Evolutionary conservation across 2,888 invertebrate species (phyloP).

Genomic region (Blastobasis lacticolella): DNA sequence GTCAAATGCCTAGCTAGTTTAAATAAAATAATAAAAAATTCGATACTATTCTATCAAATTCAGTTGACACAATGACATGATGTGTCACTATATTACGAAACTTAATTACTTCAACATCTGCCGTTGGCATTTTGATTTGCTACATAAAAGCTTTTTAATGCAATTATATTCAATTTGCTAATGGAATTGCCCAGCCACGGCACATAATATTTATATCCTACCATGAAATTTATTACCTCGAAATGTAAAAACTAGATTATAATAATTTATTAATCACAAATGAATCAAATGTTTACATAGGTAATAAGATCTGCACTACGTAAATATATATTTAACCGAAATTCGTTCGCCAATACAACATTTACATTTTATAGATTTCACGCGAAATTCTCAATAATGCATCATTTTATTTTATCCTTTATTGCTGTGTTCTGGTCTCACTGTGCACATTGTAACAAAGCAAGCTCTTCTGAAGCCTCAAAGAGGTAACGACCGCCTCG

Average conservation of each 20-base stretch:
- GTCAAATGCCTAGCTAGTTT: not conserved
- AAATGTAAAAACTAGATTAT: not conserved
- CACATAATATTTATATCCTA: too few relatives aligned
- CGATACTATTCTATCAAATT: too few relatives aligned
- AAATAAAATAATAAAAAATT: too few relatives aligned
- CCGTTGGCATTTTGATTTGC: too few relatives aligned
- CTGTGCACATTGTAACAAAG: constrained; percentile 8
- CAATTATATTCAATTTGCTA: too few relatives aligned
- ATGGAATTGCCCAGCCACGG: too few relatives aligned
- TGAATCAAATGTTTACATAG: not conserved
- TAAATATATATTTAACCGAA: not conserved
- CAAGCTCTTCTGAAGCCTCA: constrained; percentile 13
- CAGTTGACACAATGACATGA: too few relatives aligned
- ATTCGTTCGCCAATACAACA: not conserved
- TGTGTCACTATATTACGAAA: too few relatives aligned
- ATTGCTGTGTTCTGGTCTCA: not conserved
- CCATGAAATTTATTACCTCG: too few relatives aligned
- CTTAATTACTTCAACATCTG: too few relatives aligned
- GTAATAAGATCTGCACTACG: not conserved
- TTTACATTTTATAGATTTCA: not conserved
- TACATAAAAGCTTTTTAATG: too few relatives aligned
- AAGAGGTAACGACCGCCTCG: constrained; percentile 19
- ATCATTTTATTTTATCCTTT: not conserved
- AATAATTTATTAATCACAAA: not conserved
- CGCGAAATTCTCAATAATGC: not conserved